Conservation (phyloP, 2,888 invertebrate genomes). For the Ariolimax columbianus region DNA sequence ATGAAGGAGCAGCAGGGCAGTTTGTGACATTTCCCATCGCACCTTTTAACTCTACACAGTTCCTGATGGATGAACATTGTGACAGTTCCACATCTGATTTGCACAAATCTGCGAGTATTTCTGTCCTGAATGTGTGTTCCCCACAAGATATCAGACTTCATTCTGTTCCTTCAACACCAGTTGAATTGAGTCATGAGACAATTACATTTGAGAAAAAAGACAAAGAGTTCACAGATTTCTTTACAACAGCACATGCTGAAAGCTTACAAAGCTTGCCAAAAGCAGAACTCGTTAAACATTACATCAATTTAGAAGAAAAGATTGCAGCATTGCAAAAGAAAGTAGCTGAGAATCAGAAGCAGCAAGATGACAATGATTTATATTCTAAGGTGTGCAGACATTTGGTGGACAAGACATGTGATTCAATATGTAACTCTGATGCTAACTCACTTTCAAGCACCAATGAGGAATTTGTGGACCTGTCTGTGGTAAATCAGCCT, state of each 20-base stretch:
- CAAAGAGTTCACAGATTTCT: constrained; percentile 47
- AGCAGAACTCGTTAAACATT: constrained; percentile 49
- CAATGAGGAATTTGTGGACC: constrained; percentile 46
- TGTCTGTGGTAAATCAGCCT: constrained; percentile 19
- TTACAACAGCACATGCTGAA: constrained; percentile 42
- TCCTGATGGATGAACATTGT: constrained; percentile 48
- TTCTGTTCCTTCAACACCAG: constrained; percentile 41
- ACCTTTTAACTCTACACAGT: constrained; percentile 50
- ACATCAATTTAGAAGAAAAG: constrained; percentile 44
- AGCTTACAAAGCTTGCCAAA: constrained; percentile 47
- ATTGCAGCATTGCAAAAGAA: constrained; percentile 45
- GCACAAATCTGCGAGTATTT: constrained; percentile 17
- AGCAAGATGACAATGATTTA: neutral
- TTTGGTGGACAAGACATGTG: neutral
- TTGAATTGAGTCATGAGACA: constrained; percentile 4
- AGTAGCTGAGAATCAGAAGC: constrained; percentile 34
- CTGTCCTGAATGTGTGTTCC: neutral
- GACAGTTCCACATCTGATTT: neutral
- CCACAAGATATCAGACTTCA: neutral
- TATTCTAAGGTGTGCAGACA: neutral
- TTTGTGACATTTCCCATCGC: constrained; percentile 36
- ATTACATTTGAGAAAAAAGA: constrained; percentile 28
- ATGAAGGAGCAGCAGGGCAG: constrained; percentile 16
- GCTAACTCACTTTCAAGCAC: constrained; percentile 40
- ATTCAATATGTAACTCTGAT: constrained; percentile 25